Base-by-base conservation (phyloP, 2,888 invertebrate genomes). In the Psylliodes chrysocephalus region DNA sequence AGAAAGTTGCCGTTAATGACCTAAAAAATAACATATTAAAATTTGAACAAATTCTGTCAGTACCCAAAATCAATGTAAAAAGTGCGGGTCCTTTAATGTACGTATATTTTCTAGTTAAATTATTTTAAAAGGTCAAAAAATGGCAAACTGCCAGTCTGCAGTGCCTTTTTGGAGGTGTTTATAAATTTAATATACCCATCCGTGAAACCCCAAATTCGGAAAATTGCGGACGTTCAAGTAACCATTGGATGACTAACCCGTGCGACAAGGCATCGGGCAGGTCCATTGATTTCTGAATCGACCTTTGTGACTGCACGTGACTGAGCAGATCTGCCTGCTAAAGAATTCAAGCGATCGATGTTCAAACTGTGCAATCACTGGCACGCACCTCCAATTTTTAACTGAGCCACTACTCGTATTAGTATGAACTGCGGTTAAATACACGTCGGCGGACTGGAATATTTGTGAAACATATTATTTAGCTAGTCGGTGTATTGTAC, bases 251-350 rank as follows among this genome's bases (percentile, higher is more conserved):
- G 77, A 83, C 69, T 83, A 53, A 65, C 84, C n/a, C 85, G 86
- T 85, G 86, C 86, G 84, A 70, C 72, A 81, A 55, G 60, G 80
- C 84, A 85, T 83, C 82, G 85, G 85, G 84, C 83, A 82, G 83
- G 82, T 81, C 83, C 82, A 84, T 83, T 84, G 85, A 84, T 85
- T 85, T 83, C 84, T 85, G 84, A 84, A 86, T 84, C 85, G 85
- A 86, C 84, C 85, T 85, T 68, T 83, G 86, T 87, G 86, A 86
- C 85, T 85, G 85, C 86, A 86, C 86, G 72, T 83, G 60, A 86
- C 86, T 87, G 86, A 86, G 85, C 86, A 87, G 86, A 86, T 87
- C 86, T 84, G n/a, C n/a, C n/a, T n/a, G 86, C 86, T 83, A 84
- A 83, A 79, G 78, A 75, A 78, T 63, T 57, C 52, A 71, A 73